Conservation (phyloP, 2,113 vertebrate genomes). For the Craseonycteris thonglongyai region DNA sequence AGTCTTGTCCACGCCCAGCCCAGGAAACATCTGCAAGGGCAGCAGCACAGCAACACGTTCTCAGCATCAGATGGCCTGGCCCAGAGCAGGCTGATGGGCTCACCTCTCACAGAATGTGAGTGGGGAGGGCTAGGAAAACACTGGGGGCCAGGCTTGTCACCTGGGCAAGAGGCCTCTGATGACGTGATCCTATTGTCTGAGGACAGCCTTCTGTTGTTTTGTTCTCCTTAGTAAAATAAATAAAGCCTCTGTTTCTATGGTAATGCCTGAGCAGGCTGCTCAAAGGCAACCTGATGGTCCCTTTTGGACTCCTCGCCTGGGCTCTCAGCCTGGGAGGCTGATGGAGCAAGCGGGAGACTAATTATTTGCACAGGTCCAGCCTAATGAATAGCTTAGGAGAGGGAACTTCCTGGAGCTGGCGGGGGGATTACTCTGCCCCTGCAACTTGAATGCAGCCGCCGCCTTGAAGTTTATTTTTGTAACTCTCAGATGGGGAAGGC, state of each 20-base stretch:
- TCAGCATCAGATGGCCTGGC: not conserved
- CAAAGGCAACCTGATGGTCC: not conserved
- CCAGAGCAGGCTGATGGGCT: not conserved
- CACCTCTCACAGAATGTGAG: not conserved
- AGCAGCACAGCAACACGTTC: not conserved
- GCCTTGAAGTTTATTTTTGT: not conserved
- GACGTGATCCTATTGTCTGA: constrained; percentile 58
- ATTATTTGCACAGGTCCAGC: constrained; percentile 47
- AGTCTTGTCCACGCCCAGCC: not conserved
- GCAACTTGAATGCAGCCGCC: not conserved
- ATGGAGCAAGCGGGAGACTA: constrained; percentile 8
- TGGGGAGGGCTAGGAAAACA: not conserved
- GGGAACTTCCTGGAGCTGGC: constrained; percentile 42
- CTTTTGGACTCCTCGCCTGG: constrained; percentile 8
- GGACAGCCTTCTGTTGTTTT: constrained; percentile 35
- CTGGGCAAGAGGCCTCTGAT: constrained; percentile 13
- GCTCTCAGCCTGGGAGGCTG: constrained; percentile 5
- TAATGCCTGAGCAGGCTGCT: not conserved
- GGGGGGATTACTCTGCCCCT: not conserved
- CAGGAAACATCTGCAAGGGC: constrained; percentile 68
- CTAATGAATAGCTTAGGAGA: constrained; percentile 30
- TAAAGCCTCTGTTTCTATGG: constrained; percentile 49
- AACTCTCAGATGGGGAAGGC: not conserved
- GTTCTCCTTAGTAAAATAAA: constrained; percentile 52
- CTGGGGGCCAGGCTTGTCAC: constrained; percentile 4